Conservation (phyloP, 2,888 invertebrate species). For the Oasisia sp. region DNA sequence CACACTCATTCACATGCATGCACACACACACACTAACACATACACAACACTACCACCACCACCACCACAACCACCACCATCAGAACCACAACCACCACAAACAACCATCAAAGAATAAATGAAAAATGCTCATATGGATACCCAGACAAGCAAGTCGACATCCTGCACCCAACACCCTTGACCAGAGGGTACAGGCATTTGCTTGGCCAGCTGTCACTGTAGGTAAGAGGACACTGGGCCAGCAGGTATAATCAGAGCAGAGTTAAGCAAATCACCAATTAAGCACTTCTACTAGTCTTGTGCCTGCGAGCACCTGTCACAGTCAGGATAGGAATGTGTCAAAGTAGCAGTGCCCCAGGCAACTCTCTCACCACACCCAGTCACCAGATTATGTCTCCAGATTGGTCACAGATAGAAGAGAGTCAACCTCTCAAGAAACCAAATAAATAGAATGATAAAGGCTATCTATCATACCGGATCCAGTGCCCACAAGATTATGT, state of each 20-base stretch:
- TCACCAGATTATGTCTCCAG: background rate
- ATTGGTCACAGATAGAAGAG: background rate
- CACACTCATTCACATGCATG: no score
- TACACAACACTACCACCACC: no score
- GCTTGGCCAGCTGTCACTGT: conserved; percentile 3
- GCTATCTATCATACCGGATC: background rate
- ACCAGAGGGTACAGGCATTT: background rate
- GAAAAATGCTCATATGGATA: background rate
- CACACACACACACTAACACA: no score
- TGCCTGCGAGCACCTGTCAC: conserved; percentile 4
- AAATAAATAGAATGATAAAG: background rate
- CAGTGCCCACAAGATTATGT: background rate
- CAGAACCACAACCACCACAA: background rate
- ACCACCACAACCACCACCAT: background rate
- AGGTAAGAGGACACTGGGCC: conserved; percentile 3
- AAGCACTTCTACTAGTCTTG: background rate
- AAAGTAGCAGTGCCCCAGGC: conserved; percentile 3
- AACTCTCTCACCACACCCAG: background rate
- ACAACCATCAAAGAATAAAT: background rate
- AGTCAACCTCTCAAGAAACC: background rate
- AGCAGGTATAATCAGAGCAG: background rate
- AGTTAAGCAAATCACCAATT: conserved; percentile 14
- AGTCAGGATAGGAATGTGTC: background rate
- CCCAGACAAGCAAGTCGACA: background rate
- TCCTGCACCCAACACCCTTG: background rate